Evolutionary conservation across 2,888 invertebrate species (phyloP), one percentile per base, ranked within the genome.

Genomic region (Meliscaeva auricollis): DNA sequence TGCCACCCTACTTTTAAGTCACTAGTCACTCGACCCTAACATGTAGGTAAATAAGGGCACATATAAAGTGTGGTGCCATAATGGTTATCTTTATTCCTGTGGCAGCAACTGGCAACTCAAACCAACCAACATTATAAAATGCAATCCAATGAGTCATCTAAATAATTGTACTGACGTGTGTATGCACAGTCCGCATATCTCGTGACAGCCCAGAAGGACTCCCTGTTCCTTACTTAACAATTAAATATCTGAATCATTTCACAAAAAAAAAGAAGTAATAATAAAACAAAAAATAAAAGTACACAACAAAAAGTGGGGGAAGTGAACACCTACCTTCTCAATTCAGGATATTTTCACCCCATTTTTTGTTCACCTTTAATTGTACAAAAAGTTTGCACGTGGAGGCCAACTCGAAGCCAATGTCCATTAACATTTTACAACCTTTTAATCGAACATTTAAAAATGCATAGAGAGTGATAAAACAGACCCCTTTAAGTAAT

Each of bases 371-470:
- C 38, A 62, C 50, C 44, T 62, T 77, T 70, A 62, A 70, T 62
- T 77, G 70, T 32, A 7, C n/a, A 46, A 17, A 52, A 56, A 13
- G 9, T 56, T 62, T 48, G 20, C 46, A 56, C 48, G 20, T 32
- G 41, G 41, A 13, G 50, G 58, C 50, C 20, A 73, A 68, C 56
- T 79, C n/a, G 38, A 66, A 41, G 73, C 44, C 15, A 68, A 73
- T 68, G 50, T 56, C 44, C 66, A 73, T 79, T 68, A 66, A 79
- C n/a, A n/a, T n/a, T n/a, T n/a, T n/a, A n/a, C 73, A 68, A 56
- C 32, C 32, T 78, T 78, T 72, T 64, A 78, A 72, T 58, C 46
- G 72, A 78, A 66, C 64, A 52, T 72, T 72, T 35, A 22, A 68
- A 64, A 78, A 48, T 62, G 44, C 64, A 13, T 32, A 30, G 38